Base-by-base conservation (phyloP, 2,113 vertebrate species). In the Fukomys damarensis region DNA sequence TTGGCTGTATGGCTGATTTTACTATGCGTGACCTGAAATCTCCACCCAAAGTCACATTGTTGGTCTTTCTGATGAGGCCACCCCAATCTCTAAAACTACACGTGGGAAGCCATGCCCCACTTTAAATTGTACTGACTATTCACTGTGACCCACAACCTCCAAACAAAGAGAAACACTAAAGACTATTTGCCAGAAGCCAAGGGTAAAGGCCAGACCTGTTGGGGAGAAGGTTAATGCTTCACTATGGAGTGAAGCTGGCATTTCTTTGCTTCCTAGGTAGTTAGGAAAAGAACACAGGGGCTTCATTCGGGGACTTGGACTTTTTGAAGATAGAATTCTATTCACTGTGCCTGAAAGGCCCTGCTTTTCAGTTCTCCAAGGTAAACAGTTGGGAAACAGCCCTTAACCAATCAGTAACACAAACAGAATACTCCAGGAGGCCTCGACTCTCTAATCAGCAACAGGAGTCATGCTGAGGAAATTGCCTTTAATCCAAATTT, bases 401-500 rank as follows among this genome's bases (percentile, higher is more conserved):
- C 43, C 84, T 95, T 93, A 63, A 56, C 58, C 90, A 93, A 77
- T 86, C 95, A 90, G 90, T 58, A 70, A n/a, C 93, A 95, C 80
- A 95, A 86, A 90, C 76, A 88, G 86, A 83, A 20, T 87, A 28
- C 93, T 87, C 81, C 52, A 85, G 93, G 92, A 83, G 86, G 46
- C 38, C 70, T 76, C 3, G 2, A 56, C 72, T 82, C 87, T 80
- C 74, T 93, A 86, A 97, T 96, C 74, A 95, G 80, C 94, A 52
- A 41, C 52, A 68, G 16, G 59, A 81, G 84, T 77, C 88, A 65
- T 0, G 59, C 96, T 91, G 93, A 68, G 93, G 58, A 96, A 94
- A 97, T 91, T 93, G 89, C 59, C n/a, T 58, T 95, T 96, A 94
- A 96, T 97, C 87, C 88, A 86, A 89, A 96, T 92, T 88, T 94